A percentile compares a stretch with the other conserved stretches of the same genome.
Evolutionary conservation across 2,888 invertebrate species (phyloP).

Genomic region (Peribatodes rhomboidaria): DNA sequence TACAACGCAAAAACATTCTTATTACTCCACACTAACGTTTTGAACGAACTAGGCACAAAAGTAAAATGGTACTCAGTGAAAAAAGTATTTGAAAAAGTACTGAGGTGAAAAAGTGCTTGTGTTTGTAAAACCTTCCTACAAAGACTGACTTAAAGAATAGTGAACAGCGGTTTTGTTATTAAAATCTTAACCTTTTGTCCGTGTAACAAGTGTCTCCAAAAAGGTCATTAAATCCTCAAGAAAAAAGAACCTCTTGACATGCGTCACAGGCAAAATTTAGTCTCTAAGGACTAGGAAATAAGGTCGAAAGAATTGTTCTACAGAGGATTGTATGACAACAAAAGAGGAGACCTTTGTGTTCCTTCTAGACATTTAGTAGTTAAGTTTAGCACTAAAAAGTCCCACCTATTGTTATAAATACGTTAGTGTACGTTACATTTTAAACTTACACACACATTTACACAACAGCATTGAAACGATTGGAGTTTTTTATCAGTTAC

Average conservation of each 20-base stretch:
- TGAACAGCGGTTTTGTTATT: conserved; percentile 44
- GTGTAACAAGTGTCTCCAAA: conserved; percentile 56
- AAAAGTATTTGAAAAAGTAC: no score
- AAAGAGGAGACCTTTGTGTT: conserved; percentile 49
- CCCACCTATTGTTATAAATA: no score
- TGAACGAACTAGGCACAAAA: no score
- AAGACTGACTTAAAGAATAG: conserved; percentile 29
- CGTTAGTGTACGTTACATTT: no score
- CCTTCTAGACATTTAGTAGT: conserved; percentile 40
- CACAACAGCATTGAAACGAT: no score
- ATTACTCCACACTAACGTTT: no score
- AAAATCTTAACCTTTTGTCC: conserved; percentile 50
- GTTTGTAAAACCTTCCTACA: background rate
- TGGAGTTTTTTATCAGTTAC: no score
- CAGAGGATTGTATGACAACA: conserved; percentile 35
- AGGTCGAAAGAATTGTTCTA: conserved; percentile 21
- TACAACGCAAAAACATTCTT: no score
- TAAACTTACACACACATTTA: background rate
- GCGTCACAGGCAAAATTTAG: conserved; percentile 19
- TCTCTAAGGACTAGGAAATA: conserved; percentile 15
- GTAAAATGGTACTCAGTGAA: no score
- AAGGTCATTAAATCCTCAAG: conserved; percentile 66
- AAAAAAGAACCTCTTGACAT: conserved; percentile 45
- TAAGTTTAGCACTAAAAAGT: no score
- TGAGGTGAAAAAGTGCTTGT: background rate